These are phyloP conservation scores for Pyrocoelia pectoralis DNA, from an alignment of 2,888 invertebrate species.

Conservation along the genomic window DNA sequence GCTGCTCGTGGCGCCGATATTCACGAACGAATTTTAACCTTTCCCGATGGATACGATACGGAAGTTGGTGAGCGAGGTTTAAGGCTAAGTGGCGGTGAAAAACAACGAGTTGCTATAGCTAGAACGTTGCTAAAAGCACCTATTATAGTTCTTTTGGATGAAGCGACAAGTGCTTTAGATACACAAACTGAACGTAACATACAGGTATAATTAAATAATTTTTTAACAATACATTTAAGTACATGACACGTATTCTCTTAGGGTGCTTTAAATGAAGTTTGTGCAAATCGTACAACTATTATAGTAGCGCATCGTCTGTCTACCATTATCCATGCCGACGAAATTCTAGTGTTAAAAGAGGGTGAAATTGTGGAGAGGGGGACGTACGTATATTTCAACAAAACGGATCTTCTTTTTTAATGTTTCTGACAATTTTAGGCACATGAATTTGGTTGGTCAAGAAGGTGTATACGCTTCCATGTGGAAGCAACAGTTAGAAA, in stretches of 20 bases:
- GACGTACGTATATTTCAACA: constrained; percentile 46
- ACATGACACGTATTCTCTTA: constrained; percentile 50
- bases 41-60: constrained; percentile 89
- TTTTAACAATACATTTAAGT: background rate
- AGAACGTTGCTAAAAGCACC: constrained; percentile 93
- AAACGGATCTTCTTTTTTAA: background rate
- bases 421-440: constrained; percentile 61
- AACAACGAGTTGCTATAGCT: constrained; percentile 97
- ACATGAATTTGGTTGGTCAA: constrained; percentile 72
- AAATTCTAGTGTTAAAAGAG: constrained; percentile 91
- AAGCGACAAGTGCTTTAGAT: constrained; percentile 95
- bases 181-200: constrained; percentile 94
- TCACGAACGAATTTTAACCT: constrained; percentile 89
- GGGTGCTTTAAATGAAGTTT: constrained; percentile 78
- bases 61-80: constrained; percentile 94
- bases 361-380: constrained; percentile 93
- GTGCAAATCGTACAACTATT: constrained; percentile 87
- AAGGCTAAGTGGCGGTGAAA: constrained; percentile 95
- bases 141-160: constrained; percentile 89
- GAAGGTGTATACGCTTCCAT: constrained; percentile 86
- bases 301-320: constrained; percentile 95
- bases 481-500: constrained; percentile 91
- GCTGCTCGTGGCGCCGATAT: constrained; percentile 95
- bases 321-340: constrained; percentile 93
- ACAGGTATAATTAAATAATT: constrained; percentile 62